Conservation (phyloP, 1,140 invertebrate genomes). For the Leguminivora glycinivorella region DNA sequence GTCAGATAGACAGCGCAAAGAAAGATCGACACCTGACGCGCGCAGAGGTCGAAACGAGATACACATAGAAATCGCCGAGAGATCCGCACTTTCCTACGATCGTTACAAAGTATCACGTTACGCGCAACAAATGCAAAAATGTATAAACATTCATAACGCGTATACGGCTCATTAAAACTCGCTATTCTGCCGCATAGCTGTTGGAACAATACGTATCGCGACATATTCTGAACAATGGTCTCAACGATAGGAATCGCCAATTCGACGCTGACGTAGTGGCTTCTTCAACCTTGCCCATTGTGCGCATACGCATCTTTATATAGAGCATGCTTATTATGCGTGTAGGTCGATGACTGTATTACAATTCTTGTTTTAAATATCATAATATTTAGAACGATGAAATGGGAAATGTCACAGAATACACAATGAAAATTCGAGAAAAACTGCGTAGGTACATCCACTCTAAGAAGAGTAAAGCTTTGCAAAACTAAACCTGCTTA, state of each 20-base stretch:
- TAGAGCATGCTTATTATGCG: constrained; percentile 53
- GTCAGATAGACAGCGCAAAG: constrained; percentile 20
- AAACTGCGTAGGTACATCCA: too few species aligned
- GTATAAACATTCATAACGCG: constrained; percentile 54
- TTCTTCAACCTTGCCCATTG: constrained; percentile 54
- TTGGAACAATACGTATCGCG: constrained; percentile 68
- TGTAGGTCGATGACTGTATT: constrained; percentile 39
- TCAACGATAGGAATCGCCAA: constrained; percentile 73
- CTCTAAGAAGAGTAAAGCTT: neutral
- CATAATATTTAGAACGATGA: neutral
- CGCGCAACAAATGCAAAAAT: constrained; percentile 18
- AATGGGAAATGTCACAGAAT: neutral
- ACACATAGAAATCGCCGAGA: constrained; percentile 26
- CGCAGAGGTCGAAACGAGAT: constrained; percentile 21
- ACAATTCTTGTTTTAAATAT: neutral
- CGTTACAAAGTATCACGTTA: constrained; percentile 21
- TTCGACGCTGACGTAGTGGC: constrained; percentile 61
- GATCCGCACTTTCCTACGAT: constrained; percentile 24
- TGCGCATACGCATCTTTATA: constrained; percentile 43
- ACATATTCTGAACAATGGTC: constrained; percentile 76
- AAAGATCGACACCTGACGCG: constrained; percentile 16
- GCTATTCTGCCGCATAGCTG: constrained; percentile 55
- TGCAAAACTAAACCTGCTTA: neutral
- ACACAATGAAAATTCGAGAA: neutral
- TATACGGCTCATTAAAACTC: constrained; percentile 67